phyloP scores from a whole-genome alignment of 2,113 vertebrate species.

The Corythaixoides concolor region DNA sequence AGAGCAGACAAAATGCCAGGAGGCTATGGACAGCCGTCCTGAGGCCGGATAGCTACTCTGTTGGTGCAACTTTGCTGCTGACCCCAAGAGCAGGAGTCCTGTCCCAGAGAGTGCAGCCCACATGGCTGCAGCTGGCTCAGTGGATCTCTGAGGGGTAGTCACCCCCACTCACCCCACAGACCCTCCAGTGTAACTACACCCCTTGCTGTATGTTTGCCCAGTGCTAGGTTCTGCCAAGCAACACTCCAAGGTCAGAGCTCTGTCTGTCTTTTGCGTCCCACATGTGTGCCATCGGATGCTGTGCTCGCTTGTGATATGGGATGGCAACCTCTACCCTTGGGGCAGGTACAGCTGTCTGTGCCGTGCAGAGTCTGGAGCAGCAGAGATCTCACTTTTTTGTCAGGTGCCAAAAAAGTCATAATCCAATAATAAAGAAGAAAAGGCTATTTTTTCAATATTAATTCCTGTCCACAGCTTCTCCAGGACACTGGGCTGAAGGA shows the following conservation, averaged over 20 bases:
- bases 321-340: not conserved
- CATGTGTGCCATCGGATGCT: fast-evolving
- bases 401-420: not conserved
- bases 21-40: not conserved
- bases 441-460: not conserved
- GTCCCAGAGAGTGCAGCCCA: not conserved
- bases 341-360: not conserved
- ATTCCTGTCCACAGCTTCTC: not conserved
- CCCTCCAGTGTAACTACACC: not conserved
- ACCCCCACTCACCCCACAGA: not conserved
- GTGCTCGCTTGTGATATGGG: fast-evolving
- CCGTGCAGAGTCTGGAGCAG: not conserved
- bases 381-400: not conserved
- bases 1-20: not conserved
- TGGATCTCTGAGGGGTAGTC: not conserved
- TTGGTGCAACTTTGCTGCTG: not conserved
- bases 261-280: not conserved
- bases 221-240: not conserved
- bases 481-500: not conserved
- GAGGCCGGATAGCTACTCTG: not conserved
- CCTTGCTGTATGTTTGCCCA: not conserved
- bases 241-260: not conserved
- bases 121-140: not conserved
- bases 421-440: not conserved
- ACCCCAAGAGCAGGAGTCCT: not conserved